These are phyloP conservation scores for Sepiola atlantica DNA, from an alignment of 2,888 invertebrate species.

Conservation along the genomic window DNA sequence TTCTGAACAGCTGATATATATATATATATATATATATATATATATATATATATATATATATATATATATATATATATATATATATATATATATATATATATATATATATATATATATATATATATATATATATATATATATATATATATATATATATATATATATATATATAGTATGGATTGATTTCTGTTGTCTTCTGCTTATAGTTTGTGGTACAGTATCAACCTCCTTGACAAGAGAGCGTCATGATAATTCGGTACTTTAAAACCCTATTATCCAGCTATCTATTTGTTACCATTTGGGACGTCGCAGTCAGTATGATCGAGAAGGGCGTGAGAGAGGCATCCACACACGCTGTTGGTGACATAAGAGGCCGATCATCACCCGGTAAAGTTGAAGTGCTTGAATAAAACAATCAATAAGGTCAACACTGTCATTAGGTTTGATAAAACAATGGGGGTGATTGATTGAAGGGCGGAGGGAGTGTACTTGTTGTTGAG, in stretches of 20 bases:
- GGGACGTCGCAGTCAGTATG: neutral
- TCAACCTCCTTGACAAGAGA: neutral
- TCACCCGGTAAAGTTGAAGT: neutral
- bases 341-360: neutral
- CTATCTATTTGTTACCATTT: neutral
- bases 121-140: too few relatives aligned
- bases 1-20: too few relatives aligned
- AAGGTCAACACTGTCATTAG: neutral
- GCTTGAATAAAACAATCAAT: neutral
- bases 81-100: too few relatives aligned
- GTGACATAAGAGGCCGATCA: neutral
- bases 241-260: neutral
- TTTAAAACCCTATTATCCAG: too few relatives aligned
- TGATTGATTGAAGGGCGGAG: neutral
- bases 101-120: too few relatives aligned
- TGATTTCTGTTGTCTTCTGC: too few relatives aligned
- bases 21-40: too few relatives aligned
- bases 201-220: neutral
- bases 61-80: too few relatives aligned
- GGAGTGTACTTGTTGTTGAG: neutral
- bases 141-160: too few relatives aligned
- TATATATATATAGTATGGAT: too few relatives aligned
- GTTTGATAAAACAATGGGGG: neutral
- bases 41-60: too few relatives aligned
- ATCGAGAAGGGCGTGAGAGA: too few relatives aligned